Evolutionary conservation across 2,797 vertebrate genomes (phyloP).

Genomic region (Moxostoma hubbsi): DNA sequence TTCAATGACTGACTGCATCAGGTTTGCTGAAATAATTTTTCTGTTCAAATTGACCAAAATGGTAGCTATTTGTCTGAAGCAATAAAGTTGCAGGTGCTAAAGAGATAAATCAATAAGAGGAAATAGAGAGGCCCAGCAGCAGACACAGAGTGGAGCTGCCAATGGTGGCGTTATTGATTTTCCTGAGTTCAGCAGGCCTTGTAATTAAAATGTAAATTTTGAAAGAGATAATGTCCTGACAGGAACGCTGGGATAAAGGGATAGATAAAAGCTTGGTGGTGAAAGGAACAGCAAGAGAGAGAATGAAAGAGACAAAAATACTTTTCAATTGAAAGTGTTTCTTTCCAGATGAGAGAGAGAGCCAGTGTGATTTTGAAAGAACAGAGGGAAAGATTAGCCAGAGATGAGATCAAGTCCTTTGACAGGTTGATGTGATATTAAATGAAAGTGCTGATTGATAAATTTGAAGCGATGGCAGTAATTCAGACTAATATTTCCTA

Average conservation of each 20-base stretch:
- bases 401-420: slow-evolving; percentile 34
- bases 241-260: slow-evolving; percentile 91
- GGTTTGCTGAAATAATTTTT: slow-evolving; percentile 66
- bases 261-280: slow-evolving; percentile 88
- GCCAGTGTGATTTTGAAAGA: slow-evolving; percentile 9
- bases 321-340: slow-evolving; percentile 40
- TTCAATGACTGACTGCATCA: slow-evolving; percentile 53
- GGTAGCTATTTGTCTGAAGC: slow-evolving; percentile 84
- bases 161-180: slow-evolving; percentile 93
- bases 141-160: slow-evolving; percentile 73
- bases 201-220: slow-evolving; percentile 99
- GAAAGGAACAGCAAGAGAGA: slow-evolving; percentile 73
- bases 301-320: slow-evolving; percentile 42
- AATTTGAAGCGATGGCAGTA: slow-evolving; percentile 41
- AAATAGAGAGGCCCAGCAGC: slow-evolving; percentile 79
- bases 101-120: slow-evolving; percentile 84
- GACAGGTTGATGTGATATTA: slow-evolving; percentile 54
- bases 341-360: slow-evolving; percentile 41
- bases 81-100: slow-evolving; percentile 80
- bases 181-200: slow-evolving; percentile 92
- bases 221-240: slow-evolving; percentile 97
- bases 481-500: slow-evolving; percentile 45
- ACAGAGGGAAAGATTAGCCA: slow-evolving; percentile 20
- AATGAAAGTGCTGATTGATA: slow-evolving; percentile 47
- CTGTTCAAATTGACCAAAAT: slow-evolving; percentile 81